Evolutionary conservation across 2,888 invertebrate genomes (phyloP).

Genomic region (Pelosia muscerda): DNA sequence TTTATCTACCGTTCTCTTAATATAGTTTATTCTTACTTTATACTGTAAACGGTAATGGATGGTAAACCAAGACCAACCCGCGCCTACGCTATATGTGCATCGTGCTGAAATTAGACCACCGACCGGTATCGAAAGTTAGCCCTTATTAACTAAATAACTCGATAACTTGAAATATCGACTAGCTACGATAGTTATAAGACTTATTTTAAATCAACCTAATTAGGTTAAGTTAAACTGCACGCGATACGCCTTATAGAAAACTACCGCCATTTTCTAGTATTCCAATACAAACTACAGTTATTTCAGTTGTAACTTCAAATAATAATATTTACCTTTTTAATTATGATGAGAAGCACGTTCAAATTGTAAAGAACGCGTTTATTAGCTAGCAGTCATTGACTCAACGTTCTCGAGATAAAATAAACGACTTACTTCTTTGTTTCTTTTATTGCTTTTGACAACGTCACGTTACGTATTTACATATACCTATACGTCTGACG

Average conservation of each 20-base stretch:
- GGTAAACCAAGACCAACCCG: too few species aligned
- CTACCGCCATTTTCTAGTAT: background rate
- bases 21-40: too few species aligned
- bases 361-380: constrained; percentile 10
- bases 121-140: background rate
- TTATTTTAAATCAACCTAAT: constrained; percentile 1
- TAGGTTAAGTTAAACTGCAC: too few species aligned
- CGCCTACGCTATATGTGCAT: too few species aligned
- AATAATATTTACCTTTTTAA: constrained; percentile 9
- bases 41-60: too few species aligned
- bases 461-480: constrained; percentile 2
- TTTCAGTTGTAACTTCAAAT: background rate
- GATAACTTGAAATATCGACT: background rate
- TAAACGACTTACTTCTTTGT: background rate
- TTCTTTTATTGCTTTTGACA: constrained; percentile 3
- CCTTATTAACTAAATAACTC: constrained; percentile 1
- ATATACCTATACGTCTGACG: too few species aligned
- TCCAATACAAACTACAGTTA: background rate
- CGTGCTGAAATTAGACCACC: background rate
- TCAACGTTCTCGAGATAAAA: constrained; percentile 6
- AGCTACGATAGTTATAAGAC: background rate
- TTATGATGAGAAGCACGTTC: constrained; percentile 11
- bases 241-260: background rate
- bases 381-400: constrained; percentile 14
- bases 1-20: too few species aligned